Percentiles rank a stretch among this genome's conserved stretches.
These are phyloP conservation scores for Pseudochirops corinnae DNA, from an alignment of 2,797 vertebrate species.

Conservation along the genomic window DNA sequence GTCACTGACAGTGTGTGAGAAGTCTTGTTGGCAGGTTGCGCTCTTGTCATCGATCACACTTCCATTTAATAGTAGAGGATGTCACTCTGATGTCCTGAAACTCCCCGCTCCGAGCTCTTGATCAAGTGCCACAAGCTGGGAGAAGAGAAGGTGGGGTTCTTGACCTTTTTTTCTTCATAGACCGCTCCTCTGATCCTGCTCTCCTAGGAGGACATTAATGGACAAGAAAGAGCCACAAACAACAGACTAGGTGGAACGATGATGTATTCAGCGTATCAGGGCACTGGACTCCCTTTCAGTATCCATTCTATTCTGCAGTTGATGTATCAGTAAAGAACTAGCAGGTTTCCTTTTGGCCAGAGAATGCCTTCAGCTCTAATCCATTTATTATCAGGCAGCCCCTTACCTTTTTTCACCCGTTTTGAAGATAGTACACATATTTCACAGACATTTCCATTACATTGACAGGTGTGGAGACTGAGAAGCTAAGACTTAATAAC, in stretches of 20 bases:
- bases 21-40: slow-evolving; percentile 85
- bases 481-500: background rate
- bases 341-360: accelerated
- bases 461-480: background rate
- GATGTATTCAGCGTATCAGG: background rate
- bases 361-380: background rate
- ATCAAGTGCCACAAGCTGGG: slow-evolving; percentile 66
- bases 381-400: background rate
- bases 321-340: background rate
- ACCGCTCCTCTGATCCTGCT: background rate
- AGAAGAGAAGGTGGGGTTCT: background rate
- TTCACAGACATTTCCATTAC: background rate
- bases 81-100: slow-evolving; percentile 78
- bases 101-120: slow-evolving; percentile 67
- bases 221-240: slow-evolving; percentile 26
- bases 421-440: background rate
- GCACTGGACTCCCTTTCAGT: accelerated
- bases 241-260: accelerated
- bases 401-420: too few species aligned
- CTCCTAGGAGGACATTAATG: slow-evolving; percentile 11
- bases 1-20: slow-evolving; percentile 86
- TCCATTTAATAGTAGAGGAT: slow-evolving; percentile 88
- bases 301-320: background rate
- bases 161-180: background rate
- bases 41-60: slow-evolving; percentile 91